A percentile compares a stretch with the other conserved stretches of the same genome.
Conservation (phyloP, 2,888 invertebrate genomes). For the Brachyopa scutellaris region DNA sequence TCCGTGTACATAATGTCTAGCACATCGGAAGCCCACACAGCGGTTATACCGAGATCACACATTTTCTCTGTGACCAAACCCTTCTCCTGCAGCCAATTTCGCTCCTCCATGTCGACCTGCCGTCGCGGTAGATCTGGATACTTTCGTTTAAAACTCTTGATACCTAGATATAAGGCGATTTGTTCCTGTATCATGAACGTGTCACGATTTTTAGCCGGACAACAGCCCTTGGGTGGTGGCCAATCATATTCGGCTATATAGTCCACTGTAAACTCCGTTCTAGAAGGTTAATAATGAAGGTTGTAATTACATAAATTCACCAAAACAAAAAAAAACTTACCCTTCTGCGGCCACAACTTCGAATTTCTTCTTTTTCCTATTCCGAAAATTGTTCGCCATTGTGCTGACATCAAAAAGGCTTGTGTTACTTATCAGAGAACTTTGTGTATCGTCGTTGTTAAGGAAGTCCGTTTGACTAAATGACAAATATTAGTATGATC, state of each 20-base stretch:
- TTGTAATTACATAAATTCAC: too few relatives aligned
- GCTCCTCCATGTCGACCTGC: conserved; percentile 94
- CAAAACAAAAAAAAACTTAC: too few relatives aligned
- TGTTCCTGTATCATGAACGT: conserved; percentile 98
- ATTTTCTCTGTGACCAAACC: conserved; percentile 93
- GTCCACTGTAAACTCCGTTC: conserved; percentile 89
- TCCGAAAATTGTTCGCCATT: conserved; percentile 73
- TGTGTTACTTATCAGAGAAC: conserved; percentile 88
- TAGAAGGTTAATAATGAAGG: conserved; percentile 66
- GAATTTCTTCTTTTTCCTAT: conserved; percentile 82
- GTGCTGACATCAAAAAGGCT: conserved; percentile 78
- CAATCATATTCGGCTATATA: conserved; percentile 97
- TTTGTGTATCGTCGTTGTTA: conserved; percentile 88
- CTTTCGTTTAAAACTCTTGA: conserved; percentile 98
- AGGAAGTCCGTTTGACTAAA: conserved; percentile 80
- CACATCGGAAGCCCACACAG: conserved; percentile 95
- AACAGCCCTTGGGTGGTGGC: conserved; percentile 86
- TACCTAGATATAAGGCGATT: conserved; percentile 96
- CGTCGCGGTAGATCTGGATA: conserved; percentile 94
- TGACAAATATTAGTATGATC: too few relatives aligned
- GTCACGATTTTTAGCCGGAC: conserved; percentile 85
- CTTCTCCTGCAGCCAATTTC: conserved; percentile 92
- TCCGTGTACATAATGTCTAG: conserved; percentile 97
- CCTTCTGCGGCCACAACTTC: conserved; percentile 83
- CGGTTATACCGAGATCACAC: conserved; percentile 96